Conservation (phyloP, 2,113 vertebrate species). For the Hippocampus zosterae region DNA sequence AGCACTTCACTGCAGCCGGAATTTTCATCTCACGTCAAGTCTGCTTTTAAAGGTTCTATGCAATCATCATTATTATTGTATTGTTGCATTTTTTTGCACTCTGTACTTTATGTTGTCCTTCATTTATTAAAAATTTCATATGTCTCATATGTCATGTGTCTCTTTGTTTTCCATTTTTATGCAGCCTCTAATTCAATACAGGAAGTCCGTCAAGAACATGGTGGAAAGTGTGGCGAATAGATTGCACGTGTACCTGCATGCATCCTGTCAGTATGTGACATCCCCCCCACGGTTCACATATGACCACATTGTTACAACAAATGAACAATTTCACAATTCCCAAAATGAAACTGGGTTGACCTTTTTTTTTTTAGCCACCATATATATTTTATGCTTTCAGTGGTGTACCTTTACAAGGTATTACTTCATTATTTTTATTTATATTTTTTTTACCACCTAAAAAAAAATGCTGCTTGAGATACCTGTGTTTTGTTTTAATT, state of each 20-base stretch:
- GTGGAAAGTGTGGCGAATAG: not conserved
- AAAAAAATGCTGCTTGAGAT: no score
- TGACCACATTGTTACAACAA: not conserved
- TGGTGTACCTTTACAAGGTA: no score
- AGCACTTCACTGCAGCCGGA: conserved; percentile 49
- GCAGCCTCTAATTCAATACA: not conserved
- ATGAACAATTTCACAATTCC: not conserved
- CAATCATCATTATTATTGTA: conserved; percentile 69
- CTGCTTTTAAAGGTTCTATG: conserved; percentile 68
- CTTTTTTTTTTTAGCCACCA: no score
- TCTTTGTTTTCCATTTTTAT: not conserved
- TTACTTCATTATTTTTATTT: no score
- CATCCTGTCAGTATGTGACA: conserved; percentile 50
- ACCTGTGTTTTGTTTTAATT: no score
- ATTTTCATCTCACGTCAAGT: conserved; percentile 38
- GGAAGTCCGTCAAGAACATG: not conserved
- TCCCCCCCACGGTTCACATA: conserved; percentile 36
- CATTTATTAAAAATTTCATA: conserved; percentile 75
- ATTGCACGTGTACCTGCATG: not conserved
- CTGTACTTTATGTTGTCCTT: conserved; percentile 63
- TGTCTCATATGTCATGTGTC: no score
- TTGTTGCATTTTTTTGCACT: conserved; percentile 50
- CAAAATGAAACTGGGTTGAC: not conserved
- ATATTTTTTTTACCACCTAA: no score
- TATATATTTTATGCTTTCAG: no score